Evolutionary conservation across 1,140 invertebrate genomes (phyloP).

Genomic region (Psilanteris sp.): DNA sequence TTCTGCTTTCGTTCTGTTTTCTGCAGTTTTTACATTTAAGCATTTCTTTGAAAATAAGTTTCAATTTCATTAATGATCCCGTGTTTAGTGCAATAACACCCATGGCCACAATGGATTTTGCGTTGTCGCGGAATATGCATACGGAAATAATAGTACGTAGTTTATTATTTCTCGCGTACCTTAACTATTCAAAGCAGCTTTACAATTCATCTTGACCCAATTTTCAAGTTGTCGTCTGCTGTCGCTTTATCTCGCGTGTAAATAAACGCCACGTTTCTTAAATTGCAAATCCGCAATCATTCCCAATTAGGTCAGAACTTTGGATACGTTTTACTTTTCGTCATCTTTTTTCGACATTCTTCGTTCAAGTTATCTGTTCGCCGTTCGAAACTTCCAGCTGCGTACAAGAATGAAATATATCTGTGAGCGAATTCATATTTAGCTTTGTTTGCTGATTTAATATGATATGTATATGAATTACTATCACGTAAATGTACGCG

Average conservation of each 20-base stretch:
- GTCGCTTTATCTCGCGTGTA: conserved; percentile 46
- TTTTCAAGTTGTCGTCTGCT: conserved; percentile 46
- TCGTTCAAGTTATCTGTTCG: background rate
- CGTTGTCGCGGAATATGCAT: conserved; percentile 18
- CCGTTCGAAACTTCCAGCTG: too few relatives aligned
- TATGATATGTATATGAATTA: too few relatives aligned
- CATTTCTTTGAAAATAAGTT: conserved; percentile 1
- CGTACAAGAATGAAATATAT: too few relatives aligned
- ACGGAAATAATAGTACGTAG: conserved; percentile 44
- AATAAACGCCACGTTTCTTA: conserved; percentile 58
- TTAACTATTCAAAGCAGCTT: conserved; percentile 49
- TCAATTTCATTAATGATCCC: conserved; percentile 37
- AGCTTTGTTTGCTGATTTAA: too few relatives aligned
- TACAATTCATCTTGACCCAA: conserved; percentile 61
- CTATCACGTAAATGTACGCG: too few relatives aligned
- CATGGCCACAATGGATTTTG: conserved; percentile 10
- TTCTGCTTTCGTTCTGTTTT: background rate
- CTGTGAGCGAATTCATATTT: too few relatives aligned
- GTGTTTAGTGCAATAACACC: conserved; percentile 6
- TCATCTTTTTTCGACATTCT: conserved; percentile 9
- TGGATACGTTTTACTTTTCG: conserved; percentile 27
- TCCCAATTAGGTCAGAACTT: conserved; percentile 41
- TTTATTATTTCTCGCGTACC: conserved; percentile 55
- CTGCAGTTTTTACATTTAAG: background rate
- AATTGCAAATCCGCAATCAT: conserved; percentile 54